Evolutionary conservation across 2,888 invertebrate genomes (phyloP).

Genomic region (Orthosia gracilis): DNA sequence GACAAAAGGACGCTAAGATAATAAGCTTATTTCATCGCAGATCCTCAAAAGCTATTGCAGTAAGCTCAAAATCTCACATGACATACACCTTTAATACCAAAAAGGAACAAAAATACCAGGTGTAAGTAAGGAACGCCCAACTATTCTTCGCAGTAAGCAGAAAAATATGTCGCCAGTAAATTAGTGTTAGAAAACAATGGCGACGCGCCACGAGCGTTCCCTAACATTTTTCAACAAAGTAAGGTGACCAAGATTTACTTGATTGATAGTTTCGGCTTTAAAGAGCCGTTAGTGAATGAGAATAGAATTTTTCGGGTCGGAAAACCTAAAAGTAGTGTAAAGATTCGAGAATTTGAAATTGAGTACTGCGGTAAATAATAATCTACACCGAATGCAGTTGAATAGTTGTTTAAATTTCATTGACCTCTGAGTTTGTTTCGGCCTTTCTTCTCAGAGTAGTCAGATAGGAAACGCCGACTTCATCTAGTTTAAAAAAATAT

Average conservation of each 20-base stretch:
- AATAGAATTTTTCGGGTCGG: conserved; percentile 18
- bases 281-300: conserved; percentile 33
- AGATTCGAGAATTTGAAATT: background rate
- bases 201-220: conserved; percentile 63
- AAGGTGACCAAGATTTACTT: conserved; percentile 62
- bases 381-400: background rate
- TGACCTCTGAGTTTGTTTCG: no score
- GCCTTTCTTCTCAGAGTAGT: no score
- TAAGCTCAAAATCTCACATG: conserved; percentile 36
- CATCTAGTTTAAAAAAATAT: no score
- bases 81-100: conserved; percentile 53
- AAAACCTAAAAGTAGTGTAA: background rate
- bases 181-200: conserved; percentile 77
- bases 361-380: background rate
- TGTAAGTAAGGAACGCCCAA: conserved; percentile 61
- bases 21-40: conserved; percentile 9
- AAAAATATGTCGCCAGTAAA: conserved; percentile 76
- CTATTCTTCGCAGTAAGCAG: conserved; percentile 70
- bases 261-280: conserved; percentile 41
- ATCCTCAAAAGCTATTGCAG: conserved; percentile 16
- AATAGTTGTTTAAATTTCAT: background rate
- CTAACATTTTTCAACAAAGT: conserved; percentile 72
- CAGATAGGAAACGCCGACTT: no score
- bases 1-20: background rate
- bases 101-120: no score